Conservation (phyloP, 2,113 vertebrate genomes). For the Loxodonta africana region DNA sequence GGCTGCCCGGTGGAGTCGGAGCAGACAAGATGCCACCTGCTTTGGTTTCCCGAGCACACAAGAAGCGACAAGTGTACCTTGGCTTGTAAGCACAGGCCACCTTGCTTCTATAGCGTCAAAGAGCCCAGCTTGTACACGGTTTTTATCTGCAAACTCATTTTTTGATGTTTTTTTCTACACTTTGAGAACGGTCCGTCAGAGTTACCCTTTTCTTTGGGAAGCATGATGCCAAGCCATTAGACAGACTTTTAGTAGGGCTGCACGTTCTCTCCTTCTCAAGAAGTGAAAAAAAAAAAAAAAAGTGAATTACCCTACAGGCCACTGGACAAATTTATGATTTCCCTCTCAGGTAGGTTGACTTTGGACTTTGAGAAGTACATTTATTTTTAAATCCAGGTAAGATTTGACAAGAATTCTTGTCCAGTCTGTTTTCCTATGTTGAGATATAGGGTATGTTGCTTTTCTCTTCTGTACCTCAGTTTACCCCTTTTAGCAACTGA, state of each 20-base stretch:
- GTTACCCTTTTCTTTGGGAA: constrained; percentile 50
- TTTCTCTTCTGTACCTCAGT: constrained; percentile 26
- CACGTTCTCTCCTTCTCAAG: constrained; percentile 25
- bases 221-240: not conserved
- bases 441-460: not conserved
- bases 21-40: constrained; percentile 40
- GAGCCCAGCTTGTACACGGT: not conserved
- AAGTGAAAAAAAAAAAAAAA: not conserved
- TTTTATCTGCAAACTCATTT: constrained; percentile 62
- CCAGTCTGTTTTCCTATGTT: not conserved
- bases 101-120: not conserved
- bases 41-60: not conserved
- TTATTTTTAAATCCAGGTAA: not conserved
- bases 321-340: not conserved
- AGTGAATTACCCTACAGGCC: not conserved
- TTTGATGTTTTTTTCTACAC: constrained; percentile 45
- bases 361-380: constrained; percentile 18
- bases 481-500: not conserved
- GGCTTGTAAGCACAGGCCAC: not conserved
- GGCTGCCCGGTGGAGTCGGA: not conserved
- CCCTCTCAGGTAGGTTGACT: not conserved
- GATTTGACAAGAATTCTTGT: constrained; percentile 41
- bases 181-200: constrained; percentile 17
- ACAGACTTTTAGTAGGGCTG: not conserved
- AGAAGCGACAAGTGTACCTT: not conserved